phyloP scores from a whole-genome alignment of 2,113 vertebrate species.

The Polyodon spathula region DNA sequence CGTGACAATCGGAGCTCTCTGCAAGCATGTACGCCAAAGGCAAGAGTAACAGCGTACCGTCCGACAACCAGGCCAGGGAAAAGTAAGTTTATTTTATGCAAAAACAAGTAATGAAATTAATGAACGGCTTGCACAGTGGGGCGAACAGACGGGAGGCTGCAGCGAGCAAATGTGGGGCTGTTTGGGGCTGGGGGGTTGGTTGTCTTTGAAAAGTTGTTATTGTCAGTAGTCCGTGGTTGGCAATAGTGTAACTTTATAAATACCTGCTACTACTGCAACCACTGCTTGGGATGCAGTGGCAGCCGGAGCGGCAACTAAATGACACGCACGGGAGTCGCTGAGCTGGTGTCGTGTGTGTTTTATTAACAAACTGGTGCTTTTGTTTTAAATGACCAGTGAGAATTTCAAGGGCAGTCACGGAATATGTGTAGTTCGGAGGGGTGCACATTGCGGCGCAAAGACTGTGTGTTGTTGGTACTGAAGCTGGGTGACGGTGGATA shows the following conservation, averaged over 20 bases:
- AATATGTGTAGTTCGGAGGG: too few species aligned
- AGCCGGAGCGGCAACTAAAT: too few species aligned
- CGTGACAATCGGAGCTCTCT: conserved; percentile 89
- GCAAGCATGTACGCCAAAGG: conserved; percentile 97
- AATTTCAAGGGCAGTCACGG: too few species aligned
- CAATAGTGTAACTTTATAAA: conserved; percentile 5
- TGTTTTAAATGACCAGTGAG: too few species aligned
- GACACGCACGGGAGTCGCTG: too few species aligned
- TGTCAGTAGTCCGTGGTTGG: conserved; percentile 25
- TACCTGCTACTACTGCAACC: too few species aligned
- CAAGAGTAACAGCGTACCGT: conserved; percentile 89
- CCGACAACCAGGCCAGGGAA: conserved; percentile 92
- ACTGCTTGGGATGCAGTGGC: too few species aligned
- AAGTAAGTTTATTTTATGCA: conserved; percentile 82
- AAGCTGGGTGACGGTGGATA: too few species aligned
- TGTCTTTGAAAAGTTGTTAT: conserved; percentile 27
- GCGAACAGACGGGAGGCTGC: conserved; percentile 37
- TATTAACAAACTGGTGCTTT: too few species aligned
- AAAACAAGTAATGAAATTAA: conserved; percentile 37
- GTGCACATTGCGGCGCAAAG: too few species aligned
- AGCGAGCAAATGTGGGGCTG: conserved; percentile 32
- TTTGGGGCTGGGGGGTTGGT: conserved; percentile 26
- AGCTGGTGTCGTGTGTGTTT: too few species aligned
- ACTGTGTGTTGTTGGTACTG: too few species aligned
- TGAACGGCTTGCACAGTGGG: conserved; percentile 38